Percentiles rank a stretch among this genome's conserved stretches.
phyloP scores from a whole-genome alignment of 30 jellyfish, hydroid and myxozoan species.

The Catostylus mosaicus region DNA sequence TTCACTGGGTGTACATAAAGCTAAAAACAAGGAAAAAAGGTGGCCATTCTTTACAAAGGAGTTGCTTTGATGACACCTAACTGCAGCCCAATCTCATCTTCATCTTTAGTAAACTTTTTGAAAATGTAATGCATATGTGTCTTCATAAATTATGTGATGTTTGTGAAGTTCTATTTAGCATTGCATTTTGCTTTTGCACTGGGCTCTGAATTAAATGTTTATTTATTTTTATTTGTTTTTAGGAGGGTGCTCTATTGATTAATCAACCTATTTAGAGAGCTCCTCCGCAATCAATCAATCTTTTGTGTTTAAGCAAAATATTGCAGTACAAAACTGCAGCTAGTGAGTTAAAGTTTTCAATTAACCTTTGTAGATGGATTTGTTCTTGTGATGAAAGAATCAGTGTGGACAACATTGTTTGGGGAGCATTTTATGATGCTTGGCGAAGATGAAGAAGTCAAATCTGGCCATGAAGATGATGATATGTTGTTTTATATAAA shows the following conservation, averaged over 20 bases:
- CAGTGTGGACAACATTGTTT: conserved; percentile 87
- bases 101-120: no score
- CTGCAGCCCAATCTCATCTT: no score
- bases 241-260: background rate
- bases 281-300: background rate
- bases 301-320: background rate
- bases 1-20: no score
- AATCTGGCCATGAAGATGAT: conserved; percentile 77
- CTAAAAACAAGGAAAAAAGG: no score
- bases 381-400: conserved; percentile 75
- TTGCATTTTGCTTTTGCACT: background rate
- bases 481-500: conserved; percentile 91
- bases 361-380: conserved; percentile 94
- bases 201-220: background rate
- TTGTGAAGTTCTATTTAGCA: background rate
- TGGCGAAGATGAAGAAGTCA: conserved; percentile 20
- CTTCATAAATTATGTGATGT: background rate
- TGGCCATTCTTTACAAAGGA: no score
- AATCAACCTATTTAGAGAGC: background rate
- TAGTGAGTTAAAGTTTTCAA: no score
- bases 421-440: conserved; percentile 73
- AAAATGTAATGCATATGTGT: background rate
- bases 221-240: no score
- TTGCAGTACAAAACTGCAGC: background rate
- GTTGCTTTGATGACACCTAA: no score